These are phyloP conservation scores for Eustalomyia histrio DNA, from an alignment of 2,888 invertebrate genomes.

Conservation along the genomic window DNA sequence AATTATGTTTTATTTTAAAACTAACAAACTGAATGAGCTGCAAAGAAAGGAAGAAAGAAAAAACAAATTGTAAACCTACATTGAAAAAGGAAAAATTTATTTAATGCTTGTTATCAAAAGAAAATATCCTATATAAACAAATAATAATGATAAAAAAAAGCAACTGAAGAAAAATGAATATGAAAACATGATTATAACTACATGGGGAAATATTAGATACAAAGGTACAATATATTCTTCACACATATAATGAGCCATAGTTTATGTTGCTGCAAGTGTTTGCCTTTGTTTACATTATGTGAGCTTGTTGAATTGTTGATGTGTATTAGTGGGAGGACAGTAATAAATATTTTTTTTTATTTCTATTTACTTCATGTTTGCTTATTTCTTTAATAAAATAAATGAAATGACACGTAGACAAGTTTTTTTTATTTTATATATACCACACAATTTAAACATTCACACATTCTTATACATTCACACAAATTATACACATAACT, in stretches of 20 bases:
- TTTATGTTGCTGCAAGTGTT: too few species aligned
- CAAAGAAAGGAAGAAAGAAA: too few species aligned
- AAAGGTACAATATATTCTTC: neutral
- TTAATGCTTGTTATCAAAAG: neutral
- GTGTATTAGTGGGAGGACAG: slow-evolving; percentile 44
- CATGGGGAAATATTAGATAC: neutral
- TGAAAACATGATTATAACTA: slow-evolving; percentile 34
- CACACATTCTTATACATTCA: neutral
- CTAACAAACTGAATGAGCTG: slow-evolving; percentile 3
- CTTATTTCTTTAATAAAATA: slow-evolving; percentile 54
- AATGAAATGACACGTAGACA: slow-evolving; percentile 54
- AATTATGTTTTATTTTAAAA: slow-evolving; percentile 35
- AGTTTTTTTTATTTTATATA: slow-evolving; percentile 43
- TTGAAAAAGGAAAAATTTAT: slow-evolving; percentile 9
- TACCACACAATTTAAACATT: slow-evolving; percentile 8
- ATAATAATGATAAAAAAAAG: neutral
- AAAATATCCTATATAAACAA: slow-evolving; percentile 36
- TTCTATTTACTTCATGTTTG: slow-evolving; percentile 1
- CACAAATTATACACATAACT: slow-evolving; percentile 58
- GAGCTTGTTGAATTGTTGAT: neutral
- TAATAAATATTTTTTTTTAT: slow-evolving; percentile 45
- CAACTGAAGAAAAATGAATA: slow-evolving; percentile 34
- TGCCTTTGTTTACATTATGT: neutral
- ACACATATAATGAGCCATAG: neutral
- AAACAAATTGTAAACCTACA: too few species aligned